A percentile compares a stretch with the other conserved stretches of the same genome.
These are phyloP conservation scores for Coptodon rendalli DNA, from an alignment of 2,113 vertebrate species.

Conservation along the genomic window DNA sequence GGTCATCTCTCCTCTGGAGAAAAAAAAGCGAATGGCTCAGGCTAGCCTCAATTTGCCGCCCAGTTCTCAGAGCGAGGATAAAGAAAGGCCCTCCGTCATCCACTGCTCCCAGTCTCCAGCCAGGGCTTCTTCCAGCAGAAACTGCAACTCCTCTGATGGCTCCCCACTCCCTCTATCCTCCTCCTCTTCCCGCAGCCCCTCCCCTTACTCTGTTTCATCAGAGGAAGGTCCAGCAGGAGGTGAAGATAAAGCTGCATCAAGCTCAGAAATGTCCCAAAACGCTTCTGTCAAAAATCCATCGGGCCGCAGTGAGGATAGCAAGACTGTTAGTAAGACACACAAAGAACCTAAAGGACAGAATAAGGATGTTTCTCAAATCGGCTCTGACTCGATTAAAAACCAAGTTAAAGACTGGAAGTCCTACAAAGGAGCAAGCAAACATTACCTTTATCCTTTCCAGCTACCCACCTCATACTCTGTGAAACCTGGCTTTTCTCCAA, in stretches of 20 bases:
- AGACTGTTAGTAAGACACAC: conserved; percentile 9
- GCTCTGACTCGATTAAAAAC: conserved; percentile 5
- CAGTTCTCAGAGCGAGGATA: conserved; percentile 43
- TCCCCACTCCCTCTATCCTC: conserved; percentile 69
- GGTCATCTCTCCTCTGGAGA: conserved; percentile 91
- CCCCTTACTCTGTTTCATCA: conserved; percentile 70
- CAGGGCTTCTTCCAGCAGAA: conserved; percentile 20
- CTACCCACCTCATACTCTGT: background rate
- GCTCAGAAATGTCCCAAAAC: background rate
- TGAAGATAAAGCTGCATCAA: conserved; percentile 21
- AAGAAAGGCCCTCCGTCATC: conserved; percentile 72
- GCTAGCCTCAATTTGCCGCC: conserved; percentile 68
- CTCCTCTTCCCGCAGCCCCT: conserved; percentile 67
- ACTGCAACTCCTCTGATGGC: conserved; percentile 63
- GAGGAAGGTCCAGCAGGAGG: conserved; percentile 51
- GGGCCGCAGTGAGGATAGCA: conserved; percentile 10
- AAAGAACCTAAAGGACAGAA: conserved; percentile 21
- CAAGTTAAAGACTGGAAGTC: conserved; percentile 43
- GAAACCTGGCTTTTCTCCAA: conserved; percentile 41
- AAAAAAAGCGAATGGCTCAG: conserved; percentile 90
- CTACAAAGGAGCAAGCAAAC: conserved; percentile 14
- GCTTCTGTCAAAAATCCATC: background rate
- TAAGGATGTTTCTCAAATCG: conserved; percentile 22
- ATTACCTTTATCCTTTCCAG: background rate
- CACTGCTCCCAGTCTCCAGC: conserved; percentile 62